These are phyloP conservation scores for Eudyptes chrysolophus DNA, from an alignment of 2,113 vertebrate genomes.

Conservation along the genomic window DNA sequence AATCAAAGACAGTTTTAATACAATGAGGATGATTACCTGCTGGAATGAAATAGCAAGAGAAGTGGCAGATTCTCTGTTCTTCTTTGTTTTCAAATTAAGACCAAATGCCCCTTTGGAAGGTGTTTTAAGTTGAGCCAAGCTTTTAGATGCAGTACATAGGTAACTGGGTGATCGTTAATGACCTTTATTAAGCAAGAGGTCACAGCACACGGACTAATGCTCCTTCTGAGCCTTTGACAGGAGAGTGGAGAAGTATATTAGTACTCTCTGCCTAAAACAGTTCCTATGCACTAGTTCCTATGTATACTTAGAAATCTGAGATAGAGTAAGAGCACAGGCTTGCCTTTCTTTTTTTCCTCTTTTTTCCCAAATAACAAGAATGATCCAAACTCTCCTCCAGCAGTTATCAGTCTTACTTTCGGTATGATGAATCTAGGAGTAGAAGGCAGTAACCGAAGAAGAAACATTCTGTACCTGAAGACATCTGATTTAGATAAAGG, in stretches of 20 bases:
- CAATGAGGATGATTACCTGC: background rate
- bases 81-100: background rate
- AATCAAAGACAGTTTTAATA: background rate
- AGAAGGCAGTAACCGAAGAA: background rate
- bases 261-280: background rate
- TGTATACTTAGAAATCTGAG: background rate
- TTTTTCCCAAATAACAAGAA: background rate
- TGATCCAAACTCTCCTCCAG: background rate
- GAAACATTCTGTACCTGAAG: background rate
- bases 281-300: background rate
- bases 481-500: background rate
- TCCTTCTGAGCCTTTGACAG: background rate
- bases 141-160: background rate
- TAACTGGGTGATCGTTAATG: background rate
- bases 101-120: background rate
- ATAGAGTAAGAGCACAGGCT: background rate
- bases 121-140: background rate
- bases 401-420: background rate
- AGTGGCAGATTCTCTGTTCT: background rate
- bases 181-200: background rate
- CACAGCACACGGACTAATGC: background rate
- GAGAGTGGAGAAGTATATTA: background rate
- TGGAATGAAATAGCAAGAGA: background rate
- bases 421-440: background rate
- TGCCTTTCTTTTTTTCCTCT: background rate